Evolutionary conservation across 2,888 invertebrate species (phyloP).

Genomic region (Coenonympha glycerion): DNA sequence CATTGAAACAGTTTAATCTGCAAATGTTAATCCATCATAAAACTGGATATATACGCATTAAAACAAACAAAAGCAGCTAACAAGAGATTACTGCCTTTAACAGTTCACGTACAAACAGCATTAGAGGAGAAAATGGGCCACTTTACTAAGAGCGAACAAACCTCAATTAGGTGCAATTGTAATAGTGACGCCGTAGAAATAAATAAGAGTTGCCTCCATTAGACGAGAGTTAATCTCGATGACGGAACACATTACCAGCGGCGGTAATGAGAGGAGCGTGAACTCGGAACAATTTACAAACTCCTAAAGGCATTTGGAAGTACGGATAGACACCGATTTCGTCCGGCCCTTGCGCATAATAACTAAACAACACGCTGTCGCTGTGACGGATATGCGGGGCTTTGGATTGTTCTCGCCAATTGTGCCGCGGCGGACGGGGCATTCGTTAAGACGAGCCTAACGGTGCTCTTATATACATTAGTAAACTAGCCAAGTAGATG

Average conservation of each 20-base stretch:
- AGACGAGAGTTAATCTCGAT: slow-evolving; percentile 70
- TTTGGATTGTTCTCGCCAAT: slow-evolving; percentile 25
- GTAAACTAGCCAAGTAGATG: too few relatives aligned
- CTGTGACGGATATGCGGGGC: slow-evolving; percentile 32
- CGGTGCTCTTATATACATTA: slow-evolving; percentile 6
- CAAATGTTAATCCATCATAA: too few relatives aligned
- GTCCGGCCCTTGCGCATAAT: slow-evolving; percentile 34
- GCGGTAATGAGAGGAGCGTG: slow-evolving; percentile 66
- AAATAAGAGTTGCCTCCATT: slow-evolving; percentile 60
- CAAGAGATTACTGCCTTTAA: slow-evolving; percentile 42
- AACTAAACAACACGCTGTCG: slow-evolving; percentile 35
- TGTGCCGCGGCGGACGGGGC: background rate
- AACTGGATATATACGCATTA: too few relatives aligned
- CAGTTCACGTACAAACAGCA: slow-evolving; percentile 48
- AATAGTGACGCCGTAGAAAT: slow-evolving; percentile 67
- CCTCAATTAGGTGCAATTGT: slow-evolving; percentile 69
- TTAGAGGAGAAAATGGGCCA: slow-evolving; percentile 65
- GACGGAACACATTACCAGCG: slow-evolving; percentile 69
- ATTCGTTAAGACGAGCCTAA: slow-evolving; percentile 5
- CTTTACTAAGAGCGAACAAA: slow-evolving; percentile 72
- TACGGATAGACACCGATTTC: slow-evolving; percentile 33
- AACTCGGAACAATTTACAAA: slow-evolving; percentile 64
- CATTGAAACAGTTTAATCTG: too few relatives aligned
- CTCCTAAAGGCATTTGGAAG: slow-evolving; percentile 60
- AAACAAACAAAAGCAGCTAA: slow-evolving; percentile 36